A percentile compares a stretch with the other conserved stretches of the same genome.
These are phyloP conservation scores for Hirudo medicinalis DNA, from an alignment of 1,140 invertebrate species.

Conservation along the genomic window DNA sequence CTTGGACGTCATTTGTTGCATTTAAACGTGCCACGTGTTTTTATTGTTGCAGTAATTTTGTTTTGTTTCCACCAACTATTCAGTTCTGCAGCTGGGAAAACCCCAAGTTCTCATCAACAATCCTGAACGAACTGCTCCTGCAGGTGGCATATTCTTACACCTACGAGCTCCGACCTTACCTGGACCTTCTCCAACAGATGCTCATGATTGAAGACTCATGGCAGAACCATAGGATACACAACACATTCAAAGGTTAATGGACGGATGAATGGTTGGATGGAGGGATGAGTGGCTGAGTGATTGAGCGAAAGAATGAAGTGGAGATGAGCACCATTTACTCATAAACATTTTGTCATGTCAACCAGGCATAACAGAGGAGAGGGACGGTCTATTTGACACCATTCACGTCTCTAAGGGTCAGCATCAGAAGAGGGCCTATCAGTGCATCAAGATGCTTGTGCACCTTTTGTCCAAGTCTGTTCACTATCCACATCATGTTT, in stretches of 20 bases:
- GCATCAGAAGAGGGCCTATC: constrained; percentile 89
- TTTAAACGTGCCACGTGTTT: too few relatives aligned
- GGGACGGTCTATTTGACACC: constrained; percentile 82
- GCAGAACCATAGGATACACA: constrained; percentile 81
- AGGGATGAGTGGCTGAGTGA: too few relatives aligned
- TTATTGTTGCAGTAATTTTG: too few relatives aligned
- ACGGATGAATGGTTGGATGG: background rate
- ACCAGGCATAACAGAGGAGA: constrained; percentile 52
- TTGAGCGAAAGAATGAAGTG: too few relatives aligned
- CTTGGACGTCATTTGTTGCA: too few relatives aligned
- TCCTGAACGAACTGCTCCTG: constrained; percentile 78
- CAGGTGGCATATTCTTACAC: constrained; percentile 77
- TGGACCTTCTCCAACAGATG: constrained; percentile 73
- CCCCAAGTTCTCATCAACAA: constrained; percentile 72
- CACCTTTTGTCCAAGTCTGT: constrained; percentile 57
- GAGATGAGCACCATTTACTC: too few relatives aligned
- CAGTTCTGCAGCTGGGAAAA: constrained; percentile 95
- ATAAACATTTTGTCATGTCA: too few relatives aligned
- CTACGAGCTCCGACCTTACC: constrained; percentile 78
- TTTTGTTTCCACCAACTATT: constrained; percentile 10
- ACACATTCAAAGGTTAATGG: constrained; percentile 64
- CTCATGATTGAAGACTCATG: constrained; percentile 83
- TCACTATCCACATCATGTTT: background rate
- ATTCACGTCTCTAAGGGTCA: constrained; percentile 79
- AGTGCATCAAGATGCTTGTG: constrained; percentile 89